Evolutionary conservation across 1,140 invertebrate species (phyloP), one percentile per base, ranked within the genome.

Genomic region (Galleria mellonella): DNA sequence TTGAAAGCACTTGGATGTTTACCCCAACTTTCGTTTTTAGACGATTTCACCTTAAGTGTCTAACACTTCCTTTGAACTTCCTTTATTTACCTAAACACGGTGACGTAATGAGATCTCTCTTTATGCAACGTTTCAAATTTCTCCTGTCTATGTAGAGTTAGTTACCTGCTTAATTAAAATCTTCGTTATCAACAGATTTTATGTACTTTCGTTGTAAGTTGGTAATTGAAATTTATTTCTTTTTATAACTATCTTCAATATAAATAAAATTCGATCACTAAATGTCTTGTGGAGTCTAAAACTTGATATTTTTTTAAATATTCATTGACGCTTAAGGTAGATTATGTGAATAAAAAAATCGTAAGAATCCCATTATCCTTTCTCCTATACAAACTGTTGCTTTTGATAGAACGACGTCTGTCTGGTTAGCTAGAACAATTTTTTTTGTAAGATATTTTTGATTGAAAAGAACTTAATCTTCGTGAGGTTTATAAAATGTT

Each of bases 31-130:
- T 55, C 46, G 51, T 52, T 54, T 51, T 45, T 46, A 48, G 51
- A 51, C 48, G 55, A 51, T 61, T 57, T 49, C 42, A 47, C 54
- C 52, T 61, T 47, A 55, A 45, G 55, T 44, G 17, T 6, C 6
- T 23, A 23, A 23, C 17, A 57, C 51, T 60, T 57, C 57, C 53
- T 57, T 51, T 53, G 47, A 54, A 52, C 50, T 57, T 41, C 54
- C 47, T 61, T 63, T 61, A 56, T 61, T 61, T 51, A 44, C 38
- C 42, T 50, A 55, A 60, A 48, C 54, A 57, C 56, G 50, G 44
- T 45, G 47, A 55, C 53, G 53, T 55, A 60, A 55, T 50, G 27
- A 12, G 39, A 31, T n/a, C 30, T n/a, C 6, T 37, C 35, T 2
- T 37, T 37, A 37, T 15, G 4, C 32, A 7, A 11, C 35, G 14